A percentile compares a stretch with the other conserved stretches of the same genome.
Evolutionary conservation across 2,113 vertebrate species (phyloP).

Genomic region (Callopanchax toddi): DNA sequence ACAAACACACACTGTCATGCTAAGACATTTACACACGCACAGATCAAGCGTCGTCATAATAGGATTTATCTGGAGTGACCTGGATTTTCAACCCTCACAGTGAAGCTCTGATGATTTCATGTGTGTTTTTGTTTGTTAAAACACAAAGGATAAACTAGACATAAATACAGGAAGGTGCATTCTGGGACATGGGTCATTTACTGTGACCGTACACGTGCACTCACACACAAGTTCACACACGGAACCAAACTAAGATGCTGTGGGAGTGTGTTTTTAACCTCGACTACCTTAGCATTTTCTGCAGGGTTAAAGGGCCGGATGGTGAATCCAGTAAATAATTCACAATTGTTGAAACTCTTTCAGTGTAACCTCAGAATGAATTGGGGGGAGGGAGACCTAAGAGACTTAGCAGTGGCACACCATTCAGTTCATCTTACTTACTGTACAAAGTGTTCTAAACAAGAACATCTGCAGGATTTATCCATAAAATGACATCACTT

Average conservation of each 20-base stretch:
- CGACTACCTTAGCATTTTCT: constrained; percentile 68
- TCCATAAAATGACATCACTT: constrained; percentile 11
- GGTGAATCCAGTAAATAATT: constrained; percentile 82
- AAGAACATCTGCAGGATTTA: constrained; percentile 33
- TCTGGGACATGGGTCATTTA: constrained; percentile 51
- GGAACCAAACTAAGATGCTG: constrained; percentile 48
- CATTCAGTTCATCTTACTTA: constrained; percentile 11
- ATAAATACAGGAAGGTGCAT: constrained; percentile 25
- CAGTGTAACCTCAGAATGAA: constrained; percentile 71
- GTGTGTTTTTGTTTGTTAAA: constrained; percentile 16
- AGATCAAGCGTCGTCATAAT: constrained; percentile 65
- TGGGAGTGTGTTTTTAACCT: constrained; percentile 77
- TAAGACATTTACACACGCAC: constrained; percentile 32
- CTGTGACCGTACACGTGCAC: constrained; percentile 22
- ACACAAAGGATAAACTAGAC: background rate
- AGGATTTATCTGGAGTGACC: constrained; percentile 64
- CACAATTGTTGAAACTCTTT: constrained; percentile 83
- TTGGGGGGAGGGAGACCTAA: constrained; percentile 50
- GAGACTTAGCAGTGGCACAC: constrained; percentile 55
- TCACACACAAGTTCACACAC: constrained; percentile 26
- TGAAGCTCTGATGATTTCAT: constrained; percentile 61
- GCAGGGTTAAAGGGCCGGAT: constrained; percentile 76
- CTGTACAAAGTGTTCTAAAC: constrained; percentile 33
- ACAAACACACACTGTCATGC: constrained; percentile 17
- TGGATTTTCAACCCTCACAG: constrained; percentile 42